Evolutionary conservation across 2,797 vertebrate species (phyloP), one percentile per base, ranked within the genome.

Genomic region (Acropternis orthonyx): DNA sequence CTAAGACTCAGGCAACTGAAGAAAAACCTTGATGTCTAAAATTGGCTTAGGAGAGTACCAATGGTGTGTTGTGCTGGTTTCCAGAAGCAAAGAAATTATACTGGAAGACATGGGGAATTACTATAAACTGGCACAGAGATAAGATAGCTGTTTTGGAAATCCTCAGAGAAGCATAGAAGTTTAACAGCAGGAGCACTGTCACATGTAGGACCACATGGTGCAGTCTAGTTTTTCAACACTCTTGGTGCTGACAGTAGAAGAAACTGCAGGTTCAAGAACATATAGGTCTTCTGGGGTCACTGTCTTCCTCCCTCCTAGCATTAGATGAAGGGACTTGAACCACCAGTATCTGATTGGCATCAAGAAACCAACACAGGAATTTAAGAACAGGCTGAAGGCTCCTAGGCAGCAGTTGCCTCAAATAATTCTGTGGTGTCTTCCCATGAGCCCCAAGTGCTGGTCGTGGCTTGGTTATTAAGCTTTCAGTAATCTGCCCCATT

Each of bases 231-330:
- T 66, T 55, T 78, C 43, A 75, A 34, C 0, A 56, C 36, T 17
- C 24, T 72, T 9, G 2, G 19, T 56, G 27, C 63, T 69, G 28
- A 49, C 7, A 44, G 16, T 12, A 34, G 37, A 44, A 39, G 54
- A 67, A 49, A 58, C 73, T 8, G 10, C 52, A 63, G 28, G 34
- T 55, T 76, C 44, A 87, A 75, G 34, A 76, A 55, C 36, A 59
- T 0, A 0, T 1, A 68, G 13, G 19, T 76, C 37, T 6, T 76
- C 34, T 2, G 3, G 14, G 11, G 51, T 76, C 48, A 36, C 1
- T 15, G 76, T 34, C 55, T 79, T 78, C 43, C 39, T 81, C 43
- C 54, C 61, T 58, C 68, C 28, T 43, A 62, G 24, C 27, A 20
- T 48, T 12, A 75, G 46, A 11, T 30, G 71, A 79, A 79, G 21